Percentiles rank a stretch among this genome's conserved stretches.
Conservation (phyloP, 2,888 invertebrate species). For the Tetranychus piercei region DNA sequence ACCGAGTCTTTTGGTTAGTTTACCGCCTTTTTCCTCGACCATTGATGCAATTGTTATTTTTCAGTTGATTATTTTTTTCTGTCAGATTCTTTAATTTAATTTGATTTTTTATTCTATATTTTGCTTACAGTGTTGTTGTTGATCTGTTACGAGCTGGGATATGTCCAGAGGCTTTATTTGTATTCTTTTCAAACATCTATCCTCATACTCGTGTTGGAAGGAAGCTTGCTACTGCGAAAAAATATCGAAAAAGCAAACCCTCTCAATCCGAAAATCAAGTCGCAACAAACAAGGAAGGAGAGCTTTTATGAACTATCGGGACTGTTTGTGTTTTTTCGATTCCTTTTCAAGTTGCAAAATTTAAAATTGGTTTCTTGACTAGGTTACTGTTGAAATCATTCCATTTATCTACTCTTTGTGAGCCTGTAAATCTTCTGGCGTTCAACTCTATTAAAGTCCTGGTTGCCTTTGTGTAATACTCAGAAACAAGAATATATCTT, state of each 20-base stretch:
- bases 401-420: no score
- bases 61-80: neutral
- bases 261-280: neutral
- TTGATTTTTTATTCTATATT: neutral
- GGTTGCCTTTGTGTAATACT: no score
- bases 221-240: neutral
- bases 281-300: no score
- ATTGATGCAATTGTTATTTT: neutral
- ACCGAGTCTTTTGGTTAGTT: slow-evolving; percentile 9
- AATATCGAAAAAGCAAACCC: neutral
- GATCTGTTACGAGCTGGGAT: slow-evolving; percentile 4
- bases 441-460: no score
- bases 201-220: neutral
- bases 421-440: no score
- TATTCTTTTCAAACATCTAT: slow-evolving; percentile 5
- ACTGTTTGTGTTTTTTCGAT: no score
- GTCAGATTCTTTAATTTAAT: neutral
- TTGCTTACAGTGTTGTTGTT: neutral
- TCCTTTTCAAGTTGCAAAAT: no score
- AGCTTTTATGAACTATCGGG: no score
- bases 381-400: no score
- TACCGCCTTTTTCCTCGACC: neutral
- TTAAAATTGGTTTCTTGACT: no score
- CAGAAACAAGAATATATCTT: no score
- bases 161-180: slow-evolving; percentile 7